These are phyloP conservation scores for Falco punctatus DNA, from an alignment of 2,113 vertebrate genomes.

Conservation along the genomic window DNA sequence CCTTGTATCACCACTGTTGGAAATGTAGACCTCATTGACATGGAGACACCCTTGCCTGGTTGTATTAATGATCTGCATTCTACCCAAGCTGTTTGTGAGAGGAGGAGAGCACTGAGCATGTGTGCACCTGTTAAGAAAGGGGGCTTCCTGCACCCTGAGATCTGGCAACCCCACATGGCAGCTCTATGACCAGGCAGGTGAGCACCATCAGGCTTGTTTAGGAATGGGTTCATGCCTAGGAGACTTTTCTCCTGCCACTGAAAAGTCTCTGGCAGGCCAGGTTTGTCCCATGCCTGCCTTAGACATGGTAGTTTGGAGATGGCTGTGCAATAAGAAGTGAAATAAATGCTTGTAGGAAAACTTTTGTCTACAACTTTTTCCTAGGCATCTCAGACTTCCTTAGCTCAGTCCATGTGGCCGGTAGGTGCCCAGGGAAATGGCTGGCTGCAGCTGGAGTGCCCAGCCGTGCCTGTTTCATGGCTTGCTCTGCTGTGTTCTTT, in stretches of 20 bases:
- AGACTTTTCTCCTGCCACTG: not conserved
- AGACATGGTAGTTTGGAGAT: not conserved
- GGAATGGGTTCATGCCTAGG: not conserved
- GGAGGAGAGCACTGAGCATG: not conserved
- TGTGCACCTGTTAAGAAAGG: not conserved
- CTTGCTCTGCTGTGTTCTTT: not conserved
- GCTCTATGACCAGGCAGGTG: not conserved
- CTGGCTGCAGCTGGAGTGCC: not conserved
- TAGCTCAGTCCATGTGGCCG: not conserved
- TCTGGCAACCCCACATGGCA: not conserved
- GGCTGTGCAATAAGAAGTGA: not conserved
- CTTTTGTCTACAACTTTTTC: not conserved
- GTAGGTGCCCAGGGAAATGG: not conserved
- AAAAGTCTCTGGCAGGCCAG: not conserved
- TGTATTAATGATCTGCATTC: not conserved
- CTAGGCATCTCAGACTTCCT: not conserved
- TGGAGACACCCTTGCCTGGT: not conserved
- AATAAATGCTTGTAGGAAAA: not conserved
- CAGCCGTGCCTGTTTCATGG: fast-evolving
- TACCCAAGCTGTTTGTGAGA: not conserved
- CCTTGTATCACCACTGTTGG: not conserved
- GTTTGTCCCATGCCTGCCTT: not conserved
- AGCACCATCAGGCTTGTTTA: not conserved
- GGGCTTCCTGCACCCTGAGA: not conserved
- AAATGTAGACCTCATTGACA: not conserved